phyloP scores from a whole-genome alignment of 2,888 invertebrate genomes.

The Callinectes sapidus region DNA sequence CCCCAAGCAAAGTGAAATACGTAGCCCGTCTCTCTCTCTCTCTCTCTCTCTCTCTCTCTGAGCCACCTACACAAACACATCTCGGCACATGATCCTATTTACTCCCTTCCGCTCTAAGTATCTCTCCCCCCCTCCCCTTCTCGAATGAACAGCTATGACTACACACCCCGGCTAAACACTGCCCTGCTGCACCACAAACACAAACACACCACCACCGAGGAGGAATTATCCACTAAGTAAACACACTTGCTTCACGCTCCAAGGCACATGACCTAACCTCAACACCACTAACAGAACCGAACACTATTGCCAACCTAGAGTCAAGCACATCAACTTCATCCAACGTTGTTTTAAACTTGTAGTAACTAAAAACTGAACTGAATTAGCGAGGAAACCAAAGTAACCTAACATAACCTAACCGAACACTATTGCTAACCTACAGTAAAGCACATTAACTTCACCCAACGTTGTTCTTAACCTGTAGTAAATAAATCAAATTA shows the following conservation, averaged over 20 bases:
- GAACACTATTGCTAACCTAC: not conserved
- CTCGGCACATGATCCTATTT: constrained; percentile 2
- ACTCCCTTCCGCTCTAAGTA: not conserved
- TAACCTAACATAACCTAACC: not conserved
- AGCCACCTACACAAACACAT: not conserved
- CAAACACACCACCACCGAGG: no score
- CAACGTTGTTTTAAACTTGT: not conserved
- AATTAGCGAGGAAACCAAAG: not conserved
- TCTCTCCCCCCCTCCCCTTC: constrained; percentile 15
- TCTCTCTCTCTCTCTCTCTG: not conserved
- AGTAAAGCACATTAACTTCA: no score
- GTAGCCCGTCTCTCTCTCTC: no score
- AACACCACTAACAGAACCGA: not conserved
- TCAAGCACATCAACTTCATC: no score
- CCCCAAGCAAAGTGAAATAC: not conserved
- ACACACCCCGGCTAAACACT: not conserved
- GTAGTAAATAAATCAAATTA: no score
- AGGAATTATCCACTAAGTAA: not conserved
- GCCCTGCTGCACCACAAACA: not conserved
- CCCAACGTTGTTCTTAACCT: no score
- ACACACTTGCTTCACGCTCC: not conserved
- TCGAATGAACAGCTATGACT: not conserved
- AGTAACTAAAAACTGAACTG: no score
- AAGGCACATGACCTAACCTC: no score
- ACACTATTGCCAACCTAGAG: not conserved